These are phyloP conservation scores for Drosophila sulfurigaster DNA, from an alignment of 1,140 invertebrate species.

Conservation along the genomic window DNA sequence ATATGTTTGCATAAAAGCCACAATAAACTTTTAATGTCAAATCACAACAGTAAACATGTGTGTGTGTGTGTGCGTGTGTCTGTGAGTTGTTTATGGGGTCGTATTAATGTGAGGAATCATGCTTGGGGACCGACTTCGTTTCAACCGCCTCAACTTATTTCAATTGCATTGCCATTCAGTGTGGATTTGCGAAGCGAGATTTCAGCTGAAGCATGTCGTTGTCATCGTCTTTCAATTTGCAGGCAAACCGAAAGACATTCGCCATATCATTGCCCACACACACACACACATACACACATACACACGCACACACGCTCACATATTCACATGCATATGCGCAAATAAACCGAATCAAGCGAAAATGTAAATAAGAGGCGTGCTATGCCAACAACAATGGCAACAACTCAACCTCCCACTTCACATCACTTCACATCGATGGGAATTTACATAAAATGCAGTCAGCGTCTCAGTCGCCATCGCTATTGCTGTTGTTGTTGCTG, in stretches of 20 bases:
- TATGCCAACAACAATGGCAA: slow-evolving; percentile 22
- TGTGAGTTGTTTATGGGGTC: slow-evolving; percentile 18
- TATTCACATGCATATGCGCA: slow-evolving; percentile 64
- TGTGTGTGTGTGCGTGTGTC: too few relatives aligned
- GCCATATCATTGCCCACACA: slow-evolving; percentile 3
- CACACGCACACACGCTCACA: not conserved
- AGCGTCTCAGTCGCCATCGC: slow-evolving; percentile 19
- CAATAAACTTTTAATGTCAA: slow-evolving; percentile 29
- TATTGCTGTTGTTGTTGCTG: slow-evolving; percentile 15
- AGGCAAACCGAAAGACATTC: slow-evolving; percentile 37
- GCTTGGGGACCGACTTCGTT: slow-evolving; percentile 13
- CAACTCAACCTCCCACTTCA: slow-evolving; percentile 45
- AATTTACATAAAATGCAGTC: slow-evolving; percentile 78
- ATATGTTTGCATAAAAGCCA: slow-evolving; percentile 14
- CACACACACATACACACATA: not conserved
- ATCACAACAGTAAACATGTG: slow-evolving; percentile 15
- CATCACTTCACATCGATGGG: slow-evolving; percentile 55
- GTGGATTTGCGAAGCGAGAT: slow-evolving; percentile 44
- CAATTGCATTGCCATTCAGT: slow-evolving; percentile 41
- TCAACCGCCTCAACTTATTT: slow-evolving; percentile 16
- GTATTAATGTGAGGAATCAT: slow-evolving; percentile 26
- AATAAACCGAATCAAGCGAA: slow-evolving; percentile 82
- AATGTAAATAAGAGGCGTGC: slow-evolving; percentile 79
- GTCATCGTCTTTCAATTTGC: slow-evolving; percentile 55
- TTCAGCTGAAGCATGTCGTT: slow-evolving; percentile 42